These are phyloP conservation scores for Salpingus planirostris DNA, from an alignment of 2,888 invertebrate genomes.

Conservation along the genomic window DNA sequence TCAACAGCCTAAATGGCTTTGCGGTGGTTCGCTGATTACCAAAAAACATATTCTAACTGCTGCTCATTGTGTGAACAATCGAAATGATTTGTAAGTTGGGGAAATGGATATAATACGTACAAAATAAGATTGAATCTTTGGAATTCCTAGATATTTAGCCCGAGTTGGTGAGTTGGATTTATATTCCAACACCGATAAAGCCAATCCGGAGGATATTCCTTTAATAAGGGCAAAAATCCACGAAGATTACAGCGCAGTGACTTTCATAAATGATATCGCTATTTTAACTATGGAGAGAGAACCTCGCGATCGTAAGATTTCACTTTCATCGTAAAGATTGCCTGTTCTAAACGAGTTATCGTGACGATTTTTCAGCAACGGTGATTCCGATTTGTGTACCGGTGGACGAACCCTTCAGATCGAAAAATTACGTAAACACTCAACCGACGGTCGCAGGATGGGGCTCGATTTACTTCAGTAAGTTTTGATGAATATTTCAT, in stretches of 20 bases:
- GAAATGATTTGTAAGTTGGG: conserved; percentile 50
- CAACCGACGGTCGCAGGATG: conserved; percentile 73
- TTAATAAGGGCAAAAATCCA: conserved; percentile 56
- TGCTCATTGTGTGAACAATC: conserved; percentile 60
- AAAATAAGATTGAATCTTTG: conserved; percentile 2
- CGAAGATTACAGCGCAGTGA: conserved; percentile 54
- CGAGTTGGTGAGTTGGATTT: conserved; percentile 74
- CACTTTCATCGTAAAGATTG: no score
- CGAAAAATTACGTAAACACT: conserved; percentile 47
- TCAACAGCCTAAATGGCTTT: conserved; percentile 41
- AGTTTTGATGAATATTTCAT: conserved; percentile 40
- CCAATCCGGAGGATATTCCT: conserved; percentile 51
- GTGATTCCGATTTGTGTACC: conserved; percentile 74
- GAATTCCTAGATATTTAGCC: conserved; percentile 49
- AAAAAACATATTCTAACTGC: conserved; percentile 67
- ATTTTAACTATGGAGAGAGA: conserved; percentile 49
- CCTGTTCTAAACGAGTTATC: conserved; percentile 3
- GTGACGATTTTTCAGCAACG: conserved; percentile 44
- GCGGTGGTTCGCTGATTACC: conserved; percentile 64
- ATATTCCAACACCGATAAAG: conserved; percentile 52
- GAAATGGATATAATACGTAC: background rate
- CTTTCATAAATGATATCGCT: conserved; percentile 70
- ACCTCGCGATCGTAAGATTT: conserved; percentile 35
- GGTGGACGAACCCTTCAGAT: conserved; percentile 43
- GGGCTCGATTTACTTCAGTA: conserved; percentile 65